Conservation (phyloP, 2,113 vertebrate genomes). For the Burhinus bistriatus region DNA sequence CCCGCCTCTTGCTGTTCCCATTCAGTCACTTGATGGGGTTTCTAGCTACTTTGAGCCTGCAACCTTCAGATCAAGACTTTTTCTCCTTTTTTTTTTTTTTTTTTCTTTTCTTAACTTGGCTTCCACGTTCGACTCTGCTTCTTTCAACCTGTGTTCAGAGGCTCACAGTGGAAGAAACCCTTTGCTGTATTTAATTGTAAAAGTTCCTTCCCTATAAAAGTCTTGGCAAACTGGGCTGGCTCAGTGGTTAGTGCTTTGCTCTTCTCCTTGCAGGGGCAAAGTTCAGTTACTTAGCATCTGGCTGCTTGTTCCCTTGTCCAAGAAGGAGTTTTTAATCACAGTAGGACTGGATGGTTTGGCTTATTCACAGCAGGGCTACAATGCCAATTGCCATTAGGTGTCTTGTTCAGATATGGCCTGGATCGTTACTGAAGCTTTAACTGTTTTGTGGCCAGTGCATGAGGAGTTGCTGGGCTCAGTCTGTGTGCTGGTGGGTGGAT, state of each 20-base stretch:
- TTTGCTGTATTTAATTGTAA: constrained; percentile 64
- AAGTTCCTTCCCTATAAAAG: constrained; percentile 64
- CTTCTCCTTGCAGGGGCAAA: constrained; percentile 51
- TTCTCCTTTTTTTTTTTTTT: neutral
- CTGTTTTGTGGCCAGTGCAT: neutral
- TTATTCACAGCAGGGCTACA: constrained; percentile 41
- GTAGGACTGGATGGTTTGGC: constrained; percentile 30
- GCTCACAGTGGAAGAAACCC: constrained; percentile 52
- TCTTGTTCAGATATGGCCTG: constrained; percentile 17
- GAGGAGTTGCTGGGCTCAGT: neutral
- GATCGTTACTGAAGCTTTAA: constrained; percentile 22
- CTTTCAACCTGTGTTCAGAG: constrained; percentile 61
- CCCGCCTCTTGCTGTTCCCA: constrained; percentile 24
- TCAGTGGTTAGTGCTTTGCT: constrained; percentile 59
- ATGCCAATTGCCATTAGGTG: constrained; percentile 26
- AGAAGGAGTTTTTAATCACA: constrained; percentile 63
- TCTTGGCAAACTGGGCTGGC: constrained; percentile 59
- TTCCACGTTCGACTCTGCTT: constrained; percentile 18
- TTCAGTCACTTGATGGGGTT: constrained; percentile 67
- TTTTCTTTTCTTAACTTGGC: constrained; percentile 21
- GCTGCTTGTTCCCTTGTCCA: constrained; percentile 33
- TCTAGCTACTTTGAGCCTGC: constrained; percentile 49
- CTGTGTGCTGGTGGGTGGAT: neutral
- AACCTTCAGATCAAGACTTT: constrained; percentile 59
- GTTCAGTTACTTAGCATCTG: constrained; percentile 41